These are phyloP conservation scores for Gadopsis bispinosus DNA, from an alignment of 2,797 vertebrate genomes.

Conservation along the genomic window DNA sequence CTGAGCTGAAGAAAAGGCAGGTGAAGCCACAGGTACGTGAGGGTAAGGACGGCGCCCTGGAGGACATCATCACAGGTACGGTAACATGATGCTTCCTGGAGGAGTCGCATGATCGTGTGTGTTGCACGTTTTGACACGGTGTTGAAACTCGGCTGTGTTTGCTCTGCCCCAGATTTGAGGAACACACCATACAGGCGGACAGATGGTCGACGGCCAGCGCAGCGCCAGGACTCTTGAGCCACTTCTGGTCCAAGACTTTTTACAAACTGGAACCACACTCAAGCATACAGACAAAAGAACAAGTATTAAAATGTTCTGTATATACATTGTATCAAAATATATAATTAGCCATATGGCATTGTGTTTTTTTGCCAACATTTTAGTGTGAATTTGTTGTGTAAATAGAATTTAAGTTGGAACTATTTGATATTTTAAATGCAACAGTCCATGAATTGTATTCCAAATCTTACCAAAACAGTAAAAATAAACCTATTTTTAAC, in stretches of 20 bases:
- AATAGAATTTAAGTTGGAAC: constrained; percentile 58
- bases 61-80: constrained; percentile 96
- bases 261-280: constrained; percentile 30
- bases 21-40: constrained; percentile 94
- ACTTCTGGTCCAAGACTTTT: constrained; percentile 7
- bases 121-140: neutral
- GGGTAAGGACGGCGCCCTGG: constrained; percentile 94
- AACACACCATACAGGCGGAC: constrained; percentile 91
- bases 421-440: constrained; percentile 44
- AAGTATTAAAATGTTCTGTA: constrained; percentile 48
- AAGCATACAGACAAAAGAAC: constrained; percentile 33
- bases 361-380: constrained; percentile 28
- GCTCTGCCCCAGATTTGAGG: constrained; percentile 86
- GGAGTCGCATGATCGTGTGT: neutral
- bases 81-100: neutral
- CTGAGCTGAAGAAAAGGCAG: constrained; percentile 97
- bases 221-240: constrained; percentile 85
- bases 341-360: neutral
- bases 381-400: constrained; percentile 66
- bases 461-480: neutral
- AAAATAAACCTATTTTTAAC: constrained; percentile 37
- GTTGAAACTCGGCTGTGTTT: neutral
- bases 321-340: constrained; percentile 38
- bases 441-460: constrained; percentile 20
- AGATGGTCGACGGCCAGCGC: constrained; percentile 86